phyloP scores from a whole-genome alignment of 2,888 invertebrate species.

The Pammene aurita region DNA sequence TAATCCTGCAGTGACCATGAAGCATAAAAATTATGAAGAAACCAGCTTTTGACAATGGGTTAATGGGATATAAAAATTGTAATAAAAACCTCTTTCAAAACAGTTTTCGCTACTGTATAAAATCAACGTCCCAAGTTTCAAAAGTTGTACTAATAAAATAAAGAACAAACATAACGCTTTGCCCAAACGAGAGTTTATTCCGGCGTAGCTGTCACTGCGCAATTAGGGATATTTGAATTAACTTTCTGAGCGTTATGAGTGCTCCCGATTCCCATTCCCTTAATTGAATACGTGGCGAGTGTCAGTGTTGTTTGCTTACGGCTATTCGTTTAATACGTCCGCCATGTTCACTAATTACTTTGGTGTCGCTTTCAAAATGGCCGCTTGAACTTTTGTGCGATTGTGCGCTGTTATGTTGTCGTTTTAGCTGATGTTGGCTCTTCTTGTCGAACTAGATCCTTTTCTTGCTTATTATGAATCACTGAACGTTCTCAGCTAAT shows the following conservation, averaged over 20 bases:
- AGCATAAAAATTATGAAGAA: too few relatives aligned
- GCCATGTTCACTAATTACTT: constrained; percentile 53
- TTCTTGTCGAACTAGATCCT: not conserved
- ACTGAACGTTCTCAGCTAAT: too few relatives aligned
- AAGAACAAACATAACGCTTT: not conserved
- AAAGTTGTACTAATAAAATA: not conserved
- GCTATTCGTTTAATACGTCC: constrained; percentile 57
- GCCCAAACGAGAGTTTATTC: constrained; percentile 16
- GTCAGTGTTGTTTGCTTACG: constrained; percentile 59
- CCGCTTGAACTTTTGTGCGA: constrained; percentile 29
- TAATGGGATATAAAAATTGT: too few relatives aligned
- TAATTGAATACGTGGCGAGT: constrained; percentile 72
- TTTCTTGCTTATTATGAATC: not conserved
- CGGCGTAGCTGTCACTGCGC: constrained; percentile 52
- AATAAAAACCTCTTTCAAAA: too few relatives aligned
- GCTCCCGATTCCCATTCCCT: constrained; percentile 71
- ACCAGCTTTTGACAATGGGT: too few relatives aligned
- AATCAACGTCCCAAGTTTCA: too few relatives aligned
- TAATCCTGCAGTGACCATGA: too few relatives aligned
- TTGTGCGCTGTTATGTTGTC: constrained; percentile 30
- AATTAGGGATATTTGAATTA: constrained; percentile 75
- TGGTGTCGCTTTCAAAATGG: constrained; percentile 34
- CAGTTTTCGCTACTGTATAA: too few relatives aligned
- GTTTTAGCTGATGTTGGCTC: constrained; percentile 13
- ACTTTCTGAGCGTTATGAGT: constrained; percentile 66